Evolutionary conservation across 2,113 vertebrate genomes (phyloP), one percentile per base, ranked within the genome.

Genomic region (Sinocyclocheilus anophthalmus): DNA sequence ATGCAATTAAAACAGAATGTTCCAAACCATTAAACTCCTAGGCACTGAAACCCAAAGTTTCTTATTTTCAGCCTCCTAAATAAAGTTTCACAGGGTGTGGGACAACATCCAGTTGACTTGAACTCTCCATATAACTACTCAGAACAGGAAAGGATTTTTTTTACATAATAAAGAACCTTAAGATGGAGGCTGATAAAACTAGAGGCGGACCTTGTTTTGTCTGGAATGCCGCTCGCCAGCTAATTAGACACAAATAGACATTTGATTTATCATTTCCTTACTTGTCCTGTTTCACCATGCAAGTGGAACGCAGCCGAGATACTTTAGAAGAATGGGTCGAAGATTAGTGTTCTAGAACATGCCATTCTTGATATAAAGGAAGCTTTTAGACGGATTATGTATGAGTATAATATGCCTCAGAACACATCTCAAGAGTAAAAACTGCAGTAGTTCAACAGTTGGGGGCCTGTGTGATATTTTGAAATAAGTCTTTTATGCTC

Each of bases 81-180:
- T 82, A 11, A 55, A 37, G 48, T 73, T 72, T 37, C 12, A 24
- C 37, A 79, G 81, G 86, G 73, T 72, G 81, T 78, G 63, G 81
- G 75, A 86, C 42, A 79, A 79, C 80, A 85, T 63, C 20, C 22
- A 33, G 13, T 50, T 75, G 59, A 33, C 85, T 76, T 33, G 30
- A 84, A 33, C 73, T 77, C 72, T 67, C 30, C 6, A 10, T 69
- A 39, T 13, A 92, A 96, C 95, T 96, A 95, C 95, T 95, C 95
- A 42, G 94, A 96, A 96, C 95, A 97, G 97, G 97, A 99, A 99
- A 95, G 93, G 92, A 89, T 92, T 93, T 94, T 96, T 94, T 95
- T 95, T 39, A 75, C 50, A 8, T 24, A 93, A 95, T 93, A 96
- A 94, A 96, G 94, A 94, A 76, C 94, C 93, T 93, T 94, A 93